Conservation (phyloP, 2,888 invertebrate species). For the Chaetoderma sp. region DNA sequence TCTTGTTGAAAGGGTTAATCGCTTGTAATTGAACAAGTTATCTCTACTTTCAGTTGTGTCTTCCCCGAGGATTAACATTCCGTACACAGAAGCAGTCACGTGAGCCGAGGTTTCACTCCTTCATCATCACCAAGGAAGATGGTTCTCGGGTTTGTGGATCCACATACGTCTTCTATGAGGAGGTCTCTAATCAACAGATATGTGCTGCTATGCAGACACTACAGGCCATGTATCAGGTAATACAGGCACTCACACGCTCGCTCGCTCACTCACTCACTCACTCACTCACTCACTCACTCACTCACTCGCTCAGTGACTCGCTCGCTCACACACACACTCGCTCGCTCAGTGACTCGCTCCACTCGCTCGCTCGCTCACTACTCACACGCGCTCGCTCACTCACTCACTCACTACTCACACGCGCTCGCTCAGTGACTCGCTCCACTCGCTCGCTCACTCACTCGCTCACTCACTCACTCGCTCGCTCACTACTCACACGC, state of each 20-base stretch:
- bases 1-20: too few relatives aligned
- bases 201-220: slow-evolving; percentile 96
- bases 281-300: slow-evolving; percentile 7
- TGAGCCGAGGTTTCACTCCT: slow-evolving; percentile 93
- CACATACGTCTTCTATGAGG: slow-evolving; percentile 95
- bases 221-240: slow-evolving; percentile 76
- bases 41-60: slow-evolving; percentile 82
- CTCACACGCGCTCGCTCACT: too few relatives aligned
- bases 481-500: too few relatives aligned
- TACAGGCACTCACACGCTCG: too few relatives aligned
- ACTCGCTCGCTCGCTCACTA: too few relatives aligned
- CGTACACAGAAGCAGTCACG: slow-evolving; percentile 90
- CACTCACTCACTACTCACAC: too few relatives aligned
- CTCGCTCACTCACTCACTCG: too few relatives aligned
- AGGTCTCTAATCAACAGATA: slow-evolving; percentile 91
- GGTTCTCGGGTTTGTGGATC: slow-evolving; percentile 95
- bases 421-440: too few relatives aligned
- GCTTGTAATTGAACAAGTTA: too few relatives aligned
- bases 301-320: slow-evolving; percentile 16
- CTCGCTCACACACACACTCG: too few relatives aligned
- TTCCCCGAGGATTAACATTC: slow-evolving; percentile 94
- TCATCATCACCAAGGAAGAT: slow-evolving; percentile 96
- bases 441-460: too few relatives aligned
- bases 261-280: slow-evolving; percentile 27
- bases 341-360: too few relatives aligned